These are phyloP conservation scores for Fissipunctia ypsillon DNA, from an alignment of 2,888 invertebrate genomes.

Conservation along the genomic window DNA sequence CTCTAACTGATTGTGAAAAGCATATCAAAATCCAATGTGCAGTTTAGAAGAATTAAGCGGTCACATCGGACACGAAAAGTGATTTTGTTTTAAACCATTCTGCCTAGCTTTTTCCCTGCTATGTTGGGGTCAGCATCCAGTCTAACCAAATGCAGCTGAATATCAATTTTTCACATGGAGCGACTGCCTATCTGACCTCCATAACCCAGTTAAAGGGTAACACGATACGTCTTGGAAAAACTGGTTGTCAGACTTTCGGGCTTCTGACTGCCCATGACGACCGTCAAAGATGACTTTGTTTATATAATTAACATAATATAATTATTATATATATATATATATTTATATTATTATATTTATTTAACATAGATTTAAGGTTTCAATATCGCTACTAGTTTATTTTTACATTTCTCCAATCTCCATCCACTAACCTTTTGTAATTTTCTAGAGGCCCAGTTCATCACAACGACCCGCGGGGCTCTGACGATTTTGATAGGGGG, in stretches of 20 bases:
- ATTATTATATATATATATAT: no score
- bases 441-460: conserved; percentile 31
- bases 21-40: not conserved
- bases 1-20: not conserved
- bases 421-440: not conserved
- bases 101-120: not conserved
- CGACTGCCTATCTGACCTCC: not conserved
- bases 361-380: not conserved
- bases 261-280: no score
- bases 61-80: not conserved
- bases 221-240: not conserved
- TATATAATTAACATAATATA: no score
- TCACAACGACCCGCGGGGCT: conserved; percentile 44
- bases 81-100: not conserved
- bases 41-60: not conserved
- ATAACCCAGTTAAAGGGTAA: not conserved
- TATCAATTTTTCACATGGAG: not conserved
- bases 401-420: not conserved
- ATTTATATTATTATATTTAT: no score
- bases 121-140: not conserved
- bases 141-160: not conserved
- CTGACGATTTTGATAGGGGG: conserved; percentile 28
- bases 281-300: not conserved
- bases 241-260: not conserved
- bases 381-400: not conserved